A percentile compares a stretch with the other conserved stretches of the same genome.
phyloP scores from a whole-genome alignment of 2,888 invertebrate species.

The Galerucella nymphaeae region DNA sequence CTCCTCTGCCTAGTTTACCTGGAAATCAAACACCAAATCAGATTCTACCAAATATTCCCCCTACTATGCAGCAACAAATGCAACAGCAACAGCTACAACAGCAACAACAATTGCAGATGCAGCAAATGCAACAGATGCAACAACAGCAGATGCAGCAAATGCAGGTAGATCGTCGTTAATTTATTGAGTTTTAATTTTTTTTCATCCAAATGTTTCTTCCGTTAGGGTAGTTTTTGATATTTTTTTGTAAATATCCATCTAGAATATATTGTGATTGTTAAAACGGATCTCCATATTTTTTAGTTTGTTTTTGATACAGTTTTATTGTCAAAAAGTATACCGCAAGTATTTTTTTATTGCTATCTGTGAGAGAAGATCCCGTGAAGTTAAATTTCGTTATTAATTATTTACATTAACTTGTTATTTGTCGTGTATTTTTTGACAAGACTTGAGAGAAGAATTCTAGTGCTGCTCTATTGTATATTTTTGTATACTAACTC shows the following conservation, averaged over 20 bases:
- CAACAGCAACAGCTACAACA: conserved; percentile 65
- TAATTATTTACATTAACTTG: background rate
- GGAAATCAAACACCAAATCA: conserved; percentile 63
- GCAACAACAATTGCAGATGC: conserved; percentile 66
- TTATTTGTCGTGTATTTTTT: conserved; percentile 37
- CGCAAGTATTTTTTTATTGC: conserved; percentile 4
- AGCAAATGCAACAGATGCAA: conserved; percentile 68
- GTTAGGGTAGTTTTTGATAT: conserved; percentile 18
- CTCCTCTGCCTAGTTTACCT: conserved; percentile 57
- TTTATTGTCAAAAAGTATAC: conserved; percentile 41
- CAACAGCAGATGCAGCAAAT: conserved; percentile 73
- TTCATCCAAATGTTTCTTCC: conserved; percentile 22
- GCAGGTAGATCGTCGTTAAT: conserved; percentile 71
- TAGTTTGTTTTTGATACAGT: conserved; percentile 32
- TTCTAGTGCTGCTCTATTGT: conserved; percentile 47
- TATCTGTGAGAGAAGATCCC: background rate
- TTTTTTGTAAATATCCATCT: conserved; percentile 35
- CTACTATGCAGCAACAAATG: conserved; percentile 63
- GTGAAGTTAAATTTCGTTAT: no score
- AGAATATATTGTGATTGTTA: conserved; percentile 43
- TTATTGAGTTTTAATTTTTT: conserved; percentile 21
- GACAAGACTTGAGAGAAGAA: conserved; percentile 41
- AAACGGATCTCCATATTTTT: conserved; percentile 43
- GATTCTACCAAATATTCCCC: conserved; percentile 69
- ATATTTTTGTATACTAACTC: conserved; percentile 60